A percentile compares a stretch with the other conserved stretches of the same genome.
These are phyloP conservation scores for Xenopus laevis DNA, from an alignment of 2,113 vertebrate genomes.

Conservation along the genomic window DNA sequence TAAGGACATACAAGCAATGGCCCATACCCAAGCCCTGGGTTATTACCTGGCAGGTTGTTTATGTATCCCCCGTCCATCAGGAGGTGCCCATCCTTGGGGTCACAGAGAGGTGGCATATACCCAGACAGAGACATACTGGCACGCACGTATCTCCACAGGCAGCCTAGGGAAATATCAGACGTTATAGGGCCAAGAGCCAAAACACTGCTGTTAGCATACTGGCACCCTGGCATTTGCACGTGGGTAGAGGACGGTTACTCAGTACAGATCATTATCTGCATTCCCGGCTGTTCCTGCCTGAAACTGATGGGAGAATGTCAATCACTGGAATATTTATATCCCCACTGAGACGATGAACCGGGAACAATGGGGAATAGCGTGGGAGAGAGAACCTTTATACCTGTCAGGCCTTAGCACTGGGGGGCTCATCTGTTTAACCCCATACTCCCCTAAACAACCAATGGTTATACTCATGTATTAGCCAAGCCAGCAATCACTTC, in stretches of 20 bases:
- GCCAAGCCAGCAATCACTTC: too few relatives aligned
- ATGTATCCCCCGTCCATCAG: conserved; percentile 92
- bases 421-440: background rate
- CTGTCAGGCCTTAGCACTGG: background rate
- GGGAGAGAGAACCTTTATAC: too few relatives aligned
- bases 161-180: conserved; percentile 63
- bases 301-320: too few relatives aligned
- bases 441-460: too few relatives aligned
- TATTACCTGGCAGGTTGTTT: conserved; percentile 87
- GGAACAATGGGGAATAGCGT: too few relatives aligned
- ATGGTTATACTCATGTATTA: too few relatives aligned
- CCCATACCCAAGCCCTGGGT: background rate
- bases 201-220: background rate
- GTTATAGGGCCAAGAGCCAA: background rate
- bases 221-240: too few relatives aligned
- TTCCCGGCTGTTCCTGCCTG: too few relatives aligned
- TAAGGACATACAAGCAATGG: too few relatives aligned
- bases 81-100: conserved; percentile 89
- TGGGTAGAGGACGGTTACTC: background rate
- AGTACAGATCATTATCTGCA: background rate
- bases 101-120: conserved; percentile 87
- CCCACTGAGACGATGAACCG: too few relatives aligned
- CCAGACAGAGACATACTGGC: conserved; percentile 92
- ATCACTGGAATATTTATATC: too few relatives aligned
- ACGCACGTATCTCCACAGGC: conserved; percentile 82